Evolutionary conservation across 2,888 invertebrate genomes (phyloP).

Genomic region (Spatulosminthurus flaviceps): DNA sequence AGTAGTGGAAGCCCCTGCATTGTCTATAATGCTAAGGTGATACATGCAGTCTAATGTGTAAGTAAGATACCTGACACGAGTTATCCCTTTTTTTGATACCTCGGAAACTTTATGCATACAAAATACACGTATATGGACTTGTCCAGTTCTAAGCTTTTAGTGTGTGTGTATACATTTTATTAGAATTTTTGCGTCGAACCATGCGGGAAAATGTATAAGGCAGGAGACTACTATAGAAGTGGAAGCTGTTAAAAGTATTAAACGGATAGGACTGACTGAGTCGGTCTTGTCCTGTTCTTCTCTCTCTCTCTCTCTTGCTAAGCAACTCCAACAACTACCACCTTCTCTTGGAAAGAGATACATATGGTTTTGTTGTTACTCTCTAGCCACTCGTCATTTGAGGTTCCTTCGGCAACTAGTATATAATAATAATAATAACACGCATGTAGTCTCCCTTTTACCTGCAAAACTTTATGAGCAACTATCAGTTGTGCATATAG

Average conservation of each 20-base stretch:
- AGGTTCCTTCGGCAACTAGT: slow-evolving; percentile 38
- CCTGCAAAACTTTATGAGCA: not conserved
- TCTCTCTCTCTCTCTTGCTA: no score
- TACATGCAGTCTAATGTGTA: not conserved
- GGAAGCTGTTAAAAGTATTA: slow-evolving; percentile 3
- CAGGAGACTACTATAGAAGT: not conserved
- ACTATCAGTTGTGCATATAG: not conserved
- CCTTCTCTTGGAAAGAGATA: no score
- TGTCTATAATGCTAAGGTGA: no score
- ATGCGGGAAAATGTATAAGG: slow-evolving; percentile 11
- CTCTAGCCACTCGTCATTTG: slow-evolving; percentile 43
- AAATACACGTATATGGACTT: slow-evolving; percentile 1
- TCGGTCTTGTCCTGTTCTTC: not conserved
- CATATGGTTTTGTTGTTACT: slow-evolving; percentile 36
- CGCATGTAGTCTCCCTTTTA: slow-evolving; percentile 25
- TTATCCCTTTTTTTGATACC: not conserved
- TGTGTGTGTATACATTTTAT: not conserved
- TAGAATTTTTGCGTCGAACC: slow-evolving; percentile 4
- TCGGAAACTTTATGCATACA: not conserved
- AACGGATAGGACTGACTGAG: not conserved
- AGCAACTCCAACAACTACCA: not conserved
- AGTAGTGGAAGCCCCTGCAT: not conserved
- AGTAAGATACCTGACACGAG: slow-evolving; percentile 18
- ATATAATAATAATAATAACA: slow-evolving; percentile 24
- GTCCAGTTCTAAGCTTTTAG: not conserved